Evolutionary conservation across 2,888 invertebrate genomes (phyloP).

Genomic region (Serrognathus titanus): DNA sequence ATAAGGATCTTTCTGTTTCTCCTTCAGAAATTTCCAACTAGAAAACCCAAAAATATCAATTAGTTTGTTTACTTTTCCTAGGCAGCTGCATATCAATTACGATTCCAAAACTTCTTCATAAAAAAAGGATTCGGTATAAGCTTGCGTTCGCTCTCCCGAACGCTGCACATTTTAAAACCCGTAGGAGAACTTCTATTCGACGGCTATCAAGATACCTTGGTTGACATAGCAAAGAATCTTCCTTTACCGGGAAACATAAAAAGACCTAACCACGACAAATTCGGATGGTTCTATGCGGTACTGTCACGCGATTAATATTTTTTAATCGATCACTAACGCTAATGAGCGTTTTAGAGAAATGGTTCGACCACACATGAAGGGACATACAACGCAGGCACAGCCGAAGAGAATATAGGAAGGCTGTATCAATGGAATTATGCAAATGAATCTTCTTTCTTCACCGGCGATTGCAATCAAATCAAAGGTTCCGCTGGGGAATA

Average conservation of each 20-base stretch:
- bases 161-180: slow-evolving; percentile 59
- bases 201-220: slow-evolving; percentile 73
- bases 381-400: slow-evolving; percentile 72
- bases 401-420: slow-evolving; percentile 66
- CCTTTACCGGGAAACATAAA: slow-evolving; percentile 36
- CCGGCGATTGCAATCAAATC: slow-evolving; percentile 58
- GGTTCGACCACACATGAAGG: slow-evolving; percentile 72
- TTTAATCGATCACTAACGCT: too few species aligned
- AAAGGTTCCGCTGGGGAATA: slow-evolving; percentile 79
- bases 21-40: too few species aligned
- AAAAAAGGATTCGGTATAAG: slow-evolving; percentile 61
- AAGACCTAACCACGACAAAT: slow-evolving; percentile 63
- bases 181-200: slow-evolving; percentile 73
- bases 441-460: slow-evolving; percentile 54
- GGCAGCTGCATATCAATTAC: slow-evolving; percentile 59
- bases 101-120: slow-evolving; percentile 57
- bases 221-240: slow-evolving; percentile 62
- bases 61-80: slow-evolving; percentile 32
- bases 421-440: slow-evolving; percentile 70
- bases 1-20: too few species aligned
- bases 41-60: too few species aligned
- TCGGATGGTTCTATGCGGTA: slow-evolving; percentile 82
- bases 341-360: slow-evolving; percentile 60
- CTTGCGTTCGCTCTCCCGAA: slow-evolving; percentile 54
- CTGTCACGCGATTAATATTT: slow-evolving; percentile 11